Evolutionary conservation across 2,113 vertebrate genomes (phyloP).

Genomic region (Pedionomus torquatus): DNA sequence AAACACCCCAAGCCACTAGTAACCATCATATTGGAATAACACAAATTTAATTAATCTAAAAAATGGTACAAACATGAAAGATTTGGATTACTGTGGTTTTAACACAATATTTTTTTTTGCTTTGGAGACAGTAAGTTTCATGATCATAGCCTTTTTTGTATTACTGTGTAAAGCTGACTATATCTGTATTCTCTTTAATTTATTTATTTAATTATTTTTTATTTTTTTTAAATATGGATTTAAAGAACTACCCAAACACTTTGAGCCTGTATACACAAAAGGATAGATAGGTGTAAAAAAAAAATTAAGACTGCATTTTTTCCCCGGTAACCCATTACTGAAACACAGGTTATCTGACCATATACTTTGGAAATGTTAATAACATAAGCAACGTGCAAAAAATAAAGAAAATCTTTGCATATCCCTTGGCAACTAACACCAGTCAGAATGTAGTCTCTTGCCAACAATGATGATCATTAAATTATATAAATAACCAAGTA

Average conservation of each 20-base stretch:
- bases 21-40: background rate
- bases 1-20: accelerated
- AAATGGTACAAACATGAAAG: background rate
- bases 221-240: background rate
- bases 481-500: background rate
- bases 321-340: background rate
- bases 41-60: background rate
- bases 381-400: background rate
- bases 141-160: background rate
- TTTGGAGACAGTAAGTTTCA: background rate
- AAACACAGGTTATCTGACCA: background rate
- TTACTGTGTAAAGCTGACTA: background rate
- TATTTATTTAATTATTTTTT: background rate
- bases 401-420: background rate
- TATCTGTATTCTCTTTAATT: background rate
- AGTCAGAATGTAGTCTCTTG: background rate
- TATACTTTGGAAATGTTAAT: background rate
- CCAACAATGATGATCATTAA: background rate
- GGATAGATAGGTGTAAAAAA: background rate
- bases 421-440: background rate
- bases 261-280: background rate
- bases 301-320: background rate
- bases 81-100: background rate
- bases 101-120: background rate
- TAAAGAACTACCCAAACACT: background rate